phyloP scores from a whole-genome alignment of 2,888 invertebrate species.

The Acleris literana region DNA sequence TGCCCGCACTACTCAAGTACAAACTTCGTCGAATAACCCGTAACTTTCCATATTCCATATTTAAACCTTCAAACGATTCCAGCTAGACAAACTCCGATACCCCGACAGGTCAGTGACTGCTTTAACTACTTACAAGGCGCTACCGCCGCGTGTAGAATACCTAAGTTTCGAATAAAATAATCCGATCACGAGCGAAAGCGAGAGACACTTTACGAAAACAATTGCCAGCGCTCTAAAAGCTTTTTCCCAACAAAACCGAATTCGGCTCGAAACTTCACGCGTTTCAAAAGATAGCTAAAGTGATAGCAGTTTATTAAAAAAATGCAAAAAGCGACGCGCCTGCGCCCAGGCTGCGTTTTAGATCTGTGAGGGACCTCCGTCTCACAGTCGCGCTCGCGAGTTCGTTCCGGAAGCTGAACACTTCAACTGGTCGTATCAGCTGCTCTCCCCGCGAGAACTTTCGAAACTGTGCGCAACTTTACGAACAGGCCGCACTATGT shows the following conservation, averaged over 20 bases:
- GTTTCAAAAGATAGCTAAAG: conserved; percentile 32
- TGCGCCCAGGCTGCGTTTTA: conserved; percentile 33
- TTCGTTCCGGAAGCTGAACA: neutral
- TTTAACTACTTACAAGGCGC: conserved; percentile 10
- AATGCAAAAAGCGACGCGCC: conserved; percentile 33
- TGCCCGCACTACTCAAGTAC: too few species aligned
- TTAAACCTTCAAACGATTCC: too few species aligned
- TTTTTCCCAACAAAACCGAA: conserved; percentile 36
- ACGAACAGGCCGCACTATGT: neutral
- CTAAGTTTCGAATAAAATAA: conserved; percentile 32
- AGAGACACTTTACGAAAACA: conserved; percentile 37
- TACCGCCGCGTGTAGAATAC: conserved; percentile 17
- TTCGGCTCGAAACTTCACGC: conserved; percentile 36
- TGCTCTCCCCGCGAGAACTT: conserved; percentile 22
- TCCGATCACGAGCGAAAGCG: conserved; percentile 37
- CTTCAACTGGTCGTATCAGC: neutral
- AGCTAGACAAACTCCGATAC: neutral
- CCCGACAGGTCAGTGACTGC: conserved; percentile 19
- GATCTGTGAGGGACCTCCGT: conserved; percentile 14
- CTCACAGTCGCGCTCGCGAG: conserved; percentile 29
- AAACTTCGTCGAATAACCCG: too few species aligned
- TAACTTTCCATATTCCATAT: too few species aligned
- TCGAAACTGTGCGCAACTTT: conserved; percentile 17
- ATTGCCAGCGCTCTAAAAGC: conserved; percentile 35
- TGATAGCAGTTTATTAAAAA: conserved; percentile 34